Evolutionary conservation across 1,140 invertebrate genomes (phyloP).

Genomic region (Acyrthosiphon pisum): DNA sequence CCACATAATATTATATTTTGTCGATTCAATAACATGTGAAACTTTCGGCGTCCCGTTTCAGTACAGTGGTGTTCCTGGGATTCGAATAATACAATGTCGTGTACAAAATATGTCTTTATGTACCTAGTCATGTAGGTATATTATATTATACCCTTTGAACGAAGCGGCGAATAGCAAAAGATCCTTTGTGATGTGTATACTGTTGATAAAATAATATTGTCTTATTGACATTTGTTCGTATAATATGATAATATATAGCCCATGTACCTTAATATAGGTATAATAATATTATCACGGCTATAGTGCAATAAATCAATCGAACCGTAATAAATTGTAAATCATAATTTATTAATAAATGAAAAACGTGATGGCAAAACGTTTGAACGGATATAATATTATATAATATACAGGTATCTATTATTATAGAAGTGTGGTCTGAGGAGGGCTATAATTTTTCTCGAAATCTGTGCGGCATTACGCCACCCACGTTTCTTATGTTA

Average conservation of each 20-base stretch:
- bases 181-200: background rate
- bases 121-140: background rate
- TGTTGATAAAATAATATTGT: background rate
- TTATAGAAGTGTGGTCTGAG: background rate
- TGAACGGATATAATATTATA: background rate
- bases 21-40: background rate
- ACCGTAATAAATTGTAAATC: conserved; percentile 16
- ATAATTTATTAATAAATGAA: conserved; percentile 16
- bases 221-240: background rate
- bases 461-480: background rate
- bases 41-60: background rate
- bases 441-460: conserved; percentile 10
- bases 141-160: background rate
- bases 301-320: background rate
- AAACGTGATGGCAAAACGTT: background rate
- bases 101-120: background rate
- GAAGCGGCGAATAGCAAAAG: background rate
- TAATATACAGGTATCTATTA: conserved; percentile 14
- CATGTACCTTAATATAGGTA: background rate
- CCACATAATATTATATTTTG: background rate
- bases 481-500: background rate
- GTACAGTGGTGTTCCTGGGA: background rate
- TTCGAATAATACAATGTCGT: background rate
- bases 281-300: background rate
- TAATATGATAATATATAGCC: background rate